These are phyloP conservation scores for Chelidonichthys spinosus DNA, from an alignment of 2,797 vertebrate species.

Conservation along the genomic window DNA sequence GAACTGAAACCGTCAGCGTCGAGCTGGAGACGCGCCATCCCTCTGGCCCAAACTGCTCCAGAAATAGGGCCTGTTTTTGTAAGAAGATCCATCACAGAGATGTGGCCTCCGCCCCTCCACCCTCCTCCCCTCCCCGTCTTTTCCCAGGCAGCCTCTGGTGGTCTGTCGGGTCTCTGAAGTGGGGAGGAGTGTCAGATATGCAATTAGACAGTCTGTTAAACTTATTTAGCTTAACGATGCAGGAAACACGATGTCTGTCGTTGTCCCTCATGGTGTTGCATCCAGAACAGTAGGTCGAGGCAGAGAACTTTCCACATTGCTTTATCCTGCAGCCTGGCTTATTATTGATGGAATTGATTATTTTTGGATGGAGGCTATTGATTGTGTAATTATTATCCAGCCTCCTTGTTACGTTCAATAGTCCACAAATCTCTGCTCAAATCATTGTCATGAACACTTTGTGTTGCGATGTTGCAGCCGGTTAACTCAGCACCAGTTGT, in stretches of 20 bases:
- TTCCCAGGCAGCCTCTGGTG: constrained; percentile 46
- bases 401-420: background rate
- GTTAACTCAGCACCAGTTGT: constrained; percentile 19
- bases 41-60: constrained; percentile 75
- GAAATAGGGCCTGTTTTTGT: constrained; percentile 82
- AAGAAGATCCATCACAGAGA: constrained; percentile 74
- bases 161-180: constrained; percentile 58
- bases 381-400: constrained; percentile 43
- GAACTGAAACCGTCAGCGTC: constrained; percentile 62
- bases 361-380: constrained; percentile 14
- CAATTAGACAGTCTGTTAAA: constrained; percentile 63
- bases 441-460: background rate
- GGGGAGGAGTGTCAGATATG: constrained; percentile 55
- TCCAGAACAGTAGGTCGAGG: constrained; percentile 7
- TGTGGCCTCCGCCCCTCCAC: constrained; percentile 38
- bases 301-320: background rate
- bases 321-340: background rate
- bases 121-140: constrained; percentile 17
- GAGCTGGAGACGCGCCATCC: constrained; percentile 54
- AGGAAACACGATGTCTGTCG: constrained; percentile 44
- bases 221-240: constrained; percentile 53
- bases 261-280: constrained; percentile 30
- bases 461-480: constrained; percentile 15
- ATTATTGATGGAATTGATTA: background rate
- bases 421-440: background rate